phyloP scores from a whole-genome alignment of 1,140 invertebrate genomes.

The Heliothis subflexa region DNA sequence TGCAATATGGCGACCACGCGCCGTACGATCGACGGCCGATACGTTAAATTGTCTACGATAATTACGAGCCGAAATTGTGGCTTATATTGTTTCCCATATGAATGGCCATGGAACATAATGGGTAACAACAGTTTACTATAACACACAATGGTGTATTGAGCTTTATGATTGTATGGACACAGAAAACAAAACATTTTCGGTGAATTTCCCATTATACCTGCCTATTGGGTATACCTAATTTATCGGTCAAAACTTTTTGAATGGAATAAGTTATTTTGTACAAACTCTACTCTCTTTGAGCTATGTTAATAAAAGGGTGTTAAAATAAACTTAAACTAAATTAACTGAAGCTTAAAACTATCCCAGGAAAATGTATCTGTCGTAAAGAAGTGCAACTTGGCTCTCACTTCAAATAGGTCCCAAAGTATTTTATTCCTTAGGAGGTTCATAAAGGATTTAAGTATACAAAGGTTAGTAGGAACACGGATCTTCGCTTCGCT shows the following conservation, averaged over 20 bases:
- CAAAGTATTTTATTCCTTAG: conserved; percentile 53
- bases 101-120: conserved; percentile 8
- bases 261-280: too few relatives aligned
- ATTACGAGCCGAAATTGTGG: background rate
- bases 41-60: background rate
- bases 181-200: background rate
- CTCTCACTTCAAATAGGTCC: conserved; percentile 55
- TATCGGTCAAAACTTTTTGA: too few relatives aligned
- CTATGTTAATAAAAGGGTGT: background rate
- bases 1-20: background rate
- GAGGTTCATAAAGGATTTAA: conserved; percentile 37
- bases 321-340: conserved; percentile 3
- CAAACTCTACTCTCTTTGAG: background rate
- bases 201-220: background rate
- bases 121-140: background rate
- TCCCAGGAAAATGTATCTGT: conserved; percentile 30
- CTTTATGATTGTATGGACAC: background rate
- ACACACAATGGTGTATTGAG: background rate
- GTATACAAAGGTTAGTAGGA: conserved; percentile 44
- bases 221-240: background rate
- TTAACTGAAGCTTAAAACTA: conserved; percentile 8
- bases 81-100: conserved; percentile 24
- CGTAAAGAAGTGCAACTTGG: conserved; percentile 57
- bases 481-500: conserved; percentile 49
- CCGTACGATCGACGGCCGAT: background rate